Percentiles rank a stretch among this genome's conserved stretches.
phyloP scores from a whole-genome alignment of 2,113 vertebrate species.

The Sinocyclocheilus anshuiensis region DNA sequence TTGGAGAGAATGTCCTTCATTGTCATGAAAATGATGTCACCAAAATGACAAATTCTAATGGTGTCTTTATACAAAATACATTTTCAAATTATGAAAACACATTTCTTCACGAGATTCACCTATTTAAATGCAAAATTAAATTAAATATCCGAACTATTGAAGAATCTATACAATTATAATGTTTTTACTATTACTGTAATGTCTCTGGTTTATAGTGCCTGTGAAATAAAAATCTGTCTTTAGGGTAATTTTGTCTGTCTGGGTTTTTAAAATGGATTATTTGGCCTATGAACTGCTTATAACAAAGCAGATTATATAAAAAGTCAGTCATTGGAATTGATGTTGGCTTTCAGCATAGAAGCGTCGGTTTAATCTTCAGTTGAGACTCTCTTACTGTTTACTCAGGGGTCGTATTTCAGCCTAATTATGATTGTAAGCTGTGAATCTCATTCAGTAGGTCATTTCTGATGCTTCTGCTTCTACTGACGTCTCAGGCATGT shows the following conservation, averaged over 20 bases:
- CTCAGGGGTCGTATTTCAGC: background rate
- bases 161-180: background rate
- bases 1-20: background rate
- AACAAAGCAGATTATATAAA: background rate
- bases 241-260: background rate
- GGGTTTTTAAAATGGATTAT: background rate
- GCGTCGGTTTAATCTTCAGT: slow-evolving; percentile 4
- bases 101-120: no score
- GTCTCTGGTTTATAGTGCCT: background rate
- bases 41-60: background rate
- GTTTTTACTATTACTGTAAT: background rate
- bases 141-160: background rate
- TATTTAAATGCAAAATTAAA: background rate
- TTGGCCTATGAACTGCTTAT: background rate
- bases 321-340: background rate
- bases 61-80: background rate
- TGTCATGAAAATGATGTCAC: background rate
- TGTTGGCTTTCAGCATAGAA: background rate
- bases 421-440: background rate
- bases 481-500: background rate
- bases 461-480: background rate
- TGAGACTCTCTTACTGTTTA: background rate
- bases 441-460: background rate
- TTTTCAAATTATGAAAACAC: background rate
- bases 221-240: background rate